Base-by-base conservation (phyloP, 2,113 vertebrate species). In the Zosterops lateralis region DNA sequence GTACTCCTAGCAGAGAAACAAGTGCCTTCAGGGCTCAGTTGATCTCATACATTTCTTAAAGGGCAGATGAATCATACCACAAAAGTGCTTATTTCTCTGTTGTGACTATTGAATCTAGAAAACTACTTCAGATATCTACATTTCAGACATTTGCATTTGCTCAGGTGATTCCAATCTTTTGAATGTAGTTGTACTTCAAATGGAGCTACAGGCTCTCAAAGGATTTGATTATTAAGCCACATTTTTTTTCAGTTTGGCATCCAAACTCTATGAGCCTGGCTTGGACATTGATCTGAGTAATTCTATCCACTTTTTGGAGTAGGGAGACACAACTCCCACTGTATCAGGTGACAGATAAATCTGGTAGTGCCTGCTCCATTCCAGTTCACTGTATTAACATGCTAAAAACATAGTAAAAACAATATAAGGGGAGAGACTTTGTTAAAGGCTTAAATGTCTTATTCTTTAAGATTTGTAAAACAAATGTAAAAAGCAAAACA, bases 41-140 rank as follows among this genome's bases (percentile, higher is more conserved):
- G 73, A 61, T 75, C 38, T 95, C 54, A 70, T 54, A 34, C 22
- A 51, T 90, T 91, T 94, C 87, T 80, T 8, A 83, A 85, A 80
- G 92, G 58, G 85, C 82, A 73, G 22, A 85, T 91, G 87, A 93
- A 76, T 95, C 78, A 83, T 83, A 50, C 9, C 17, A 76, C 34
- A 24, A 19, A 89, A 79, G 48, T 76, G 28, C 71, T 79, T 93
- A 51, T 91, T 36, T 54, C 57, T 84, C 36, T 87, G 45, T 87
- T 85, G 54, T 85, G 74, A 73, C 51, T 85, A 5, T 14, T 22
- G 15, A 73, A 62, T 82, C 71, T 93, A 85, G 87, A 91, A 83
- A 75, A 68, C 74, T 72, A 24, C 28, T 66, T 82, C n/a, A 72
- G 17, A 54, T 79, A 79, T 9, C 42, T 70, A 24, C 5, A 3